Evolutionary conservation across 2,113 vertebrate genomes (phyloP).

Genomic region (Lamprotornis superbus): DNA sequence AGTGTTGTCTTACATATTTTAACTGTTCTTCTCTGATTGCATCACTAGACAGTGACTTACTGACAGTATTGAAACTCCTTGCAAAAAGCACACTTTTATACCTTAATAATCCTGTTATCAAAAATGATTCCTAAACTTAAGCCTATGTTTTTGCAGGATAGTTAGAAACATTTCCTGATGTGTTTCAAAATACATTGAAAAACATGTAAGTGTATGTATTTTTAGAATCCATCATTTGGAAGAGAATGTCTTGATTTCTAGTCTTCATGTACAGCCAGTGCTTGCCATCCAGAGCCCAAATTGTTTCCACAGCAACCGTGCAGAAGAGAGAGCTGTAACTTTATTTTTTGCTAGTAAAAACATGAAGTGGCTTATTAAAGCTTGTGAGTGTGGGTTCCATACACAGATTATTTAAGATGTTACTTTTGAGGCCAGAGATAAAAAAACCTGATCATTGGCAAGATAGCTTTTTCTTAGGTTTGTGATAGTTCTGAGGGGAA

Average conservation of each 20-base stretch:
- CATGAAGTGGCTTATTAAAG: constrained; percentile 30
- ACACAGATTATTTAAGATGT: not conserved
- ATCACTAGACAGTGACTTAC: not conserved
- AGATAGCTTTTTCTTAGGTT: not conserved
- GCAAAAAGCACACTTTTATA: not conserved
- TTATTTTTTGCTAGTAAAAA: constrained; percentile 47
- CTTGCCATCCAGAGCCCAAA: constrained; percentile 32
- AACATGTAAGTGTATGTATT: not conserved
- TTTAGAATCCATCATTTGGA: not conserved
- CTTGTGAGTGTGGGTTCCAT: not conserved
- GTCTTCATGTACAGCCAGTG: constrained; percentile 24
- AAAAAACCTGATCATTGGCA: not conserved
- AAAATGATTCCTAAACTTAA: not conserved
- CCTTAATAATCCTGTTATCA: not conserved
- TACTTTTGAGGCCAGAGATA: not conserved
- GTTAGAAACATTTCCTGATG: not conserved
- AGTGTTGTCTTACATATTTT: not conserved
- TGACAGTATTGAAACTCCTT: not conserved
- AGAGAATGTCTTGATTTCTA: constrained; percentile 18
- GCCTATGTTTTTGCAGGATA: not conserved
- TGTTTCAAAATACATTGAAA: not conserved
- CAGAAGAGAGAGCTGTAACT: constrained; percentile 31
- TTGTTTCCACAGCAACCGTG: constrained; percentile 74
- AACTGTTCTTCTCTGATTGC: not conserved
- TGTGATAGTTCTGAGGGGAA: not conserved